Evolutionary conservation across 2,888 invertebrate species (phyloP).

Genomic region (Agrenia bidenticulata): DNA sequence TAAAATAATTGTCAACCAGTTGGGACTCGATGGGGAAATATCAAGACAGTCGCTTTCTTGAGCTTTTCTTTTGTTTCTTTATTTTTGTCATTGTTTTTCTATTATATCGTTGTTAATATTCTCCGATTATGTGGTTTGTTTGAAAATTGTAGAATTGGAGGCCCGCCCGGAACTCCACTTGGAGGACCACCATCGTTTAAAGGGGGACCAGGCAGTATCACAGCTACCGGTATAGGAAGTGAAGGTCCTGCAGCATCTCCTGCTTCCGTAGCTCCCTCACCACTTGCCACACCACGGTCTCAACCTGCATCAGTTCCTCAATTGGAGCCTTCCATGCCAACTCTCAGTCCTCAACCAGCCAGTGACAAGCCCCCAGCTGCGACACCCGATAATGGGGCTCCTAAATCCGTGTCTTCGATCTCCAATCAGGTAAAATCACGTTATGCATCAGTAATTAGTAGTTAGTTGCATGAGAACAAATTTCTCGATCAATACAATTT

Average conservation of each 20-base stretch:
- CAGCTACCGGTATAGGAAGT: constrained; percentile 36
- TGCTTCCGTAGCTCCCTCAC: constrained; percentile 69
- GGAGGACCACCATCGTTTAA: constrained; percentile 69
- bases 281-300: constrained; percentile 69
- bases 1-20: not conserved
- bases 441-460: no score
- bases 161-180: constrained; percentile 62
- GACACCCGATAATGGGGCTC: constrained; percentile 56
- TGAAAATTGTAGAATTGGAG: constrained; percentile 27
- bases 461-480: no score
- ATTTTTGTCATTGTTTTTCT: not conserved
- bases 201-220: constrained; percentile 54
- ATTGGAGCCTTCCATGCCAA: constrained; percentile 49
- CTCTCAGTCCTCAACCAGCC: constrained; percentile 55
- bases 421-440: constrained; percentile 58
- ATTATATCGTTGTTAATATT: not conserved
- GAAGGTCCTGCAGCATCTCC: constrained; percentile 63
- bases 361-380: constrained; percentile 55
- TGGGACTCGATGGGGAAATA: not conserved
- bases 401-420: constrained; percentile 57
- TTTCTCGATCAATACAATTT: no score
- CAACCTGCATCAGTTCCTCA: constrained; percentile 60
- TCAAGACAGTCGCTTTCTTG: not conserved
- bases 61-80: constrained; percentile 1
- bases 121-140: no score